These are phyloP conservation scores for Alosa sapidissima DNA, from an alignment of 2,797 vertebrate genomes.

Conservation along the genomic window DNA sequence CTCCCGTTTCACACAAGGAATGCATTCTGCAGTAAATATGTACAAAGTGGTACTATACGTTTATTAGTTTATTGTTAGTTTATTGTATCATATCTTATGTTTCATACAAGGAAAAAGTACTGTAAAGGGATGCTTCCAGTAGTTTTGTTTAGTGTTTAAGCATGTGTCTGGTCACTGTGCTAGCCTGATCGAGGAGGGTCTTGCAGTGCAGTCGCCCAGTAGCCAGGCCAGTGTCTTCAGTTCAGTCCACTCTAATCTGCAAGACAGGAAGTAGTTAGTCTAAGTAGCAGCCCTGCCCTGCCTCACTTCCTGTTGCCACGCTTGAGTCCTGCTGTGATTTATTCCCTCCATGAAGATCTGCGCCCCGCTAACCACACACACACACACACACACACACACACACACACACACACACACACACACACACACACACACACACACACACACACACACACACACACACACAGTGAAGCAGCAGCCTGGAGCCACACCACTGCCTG, in stretches of 20 bases:
- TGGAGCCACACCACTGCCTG: not conserved
- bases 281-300: constrained; percentile 82
- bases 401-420: no score
- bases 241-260: constrained; percentile 69
- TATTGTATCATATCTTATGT: no score
- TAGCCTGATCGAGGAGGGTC: not conserved
- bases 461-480: no score
- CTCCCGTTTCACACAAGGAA: not conserved
- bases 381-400: no score
- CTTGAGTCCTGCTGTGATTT: constrained; percentile 72
- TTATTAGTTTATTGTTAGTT: no score
- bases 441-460: not conserved
- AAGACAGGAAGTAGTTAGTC: constrained; percentile 85
- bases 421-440: not conserved
- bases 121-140: no score
- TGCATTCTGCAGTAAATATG: not conserved
- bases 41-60: not conserved
- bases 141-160: no score
- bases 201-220: no score
- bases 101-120: no score
- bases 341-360: constrained; percentile 27
- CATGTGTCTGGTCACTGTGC: not conserved
- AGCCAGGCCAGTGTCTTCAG: constrained; percentile 26
- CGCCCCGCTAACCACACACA: constrained; percentile 27
- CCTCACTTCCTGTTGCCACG: constrained; percentile 81